Evolutionary conservation across 2,888 invertebrate genomes (phyloP).

Genomic region (Cephus sareptanus): DNA sequence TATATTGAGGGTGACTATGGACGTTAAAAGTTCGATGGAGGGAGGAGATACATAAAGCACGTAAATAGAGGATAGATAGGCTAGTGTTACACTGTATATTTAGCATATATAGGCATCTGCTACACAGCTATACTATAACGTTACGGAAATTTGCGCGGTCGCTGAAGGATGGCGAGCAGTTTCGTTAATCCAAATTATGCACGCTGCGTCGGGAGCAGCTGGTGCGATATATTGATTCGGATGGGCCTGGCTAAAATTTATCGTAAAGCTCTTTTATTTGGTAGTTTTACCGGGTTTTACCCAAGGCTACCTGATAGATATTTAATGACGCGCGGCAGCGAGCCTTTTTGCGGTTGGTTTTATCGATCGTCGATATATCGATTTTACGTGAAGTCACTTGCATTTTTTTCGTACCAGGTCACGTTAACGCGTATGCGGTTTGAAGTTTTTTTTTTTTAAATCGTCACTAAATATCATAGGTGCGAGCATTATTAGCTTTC

Average conservation of each 20-base stretch:
- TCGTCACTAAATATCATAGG: not conserved
- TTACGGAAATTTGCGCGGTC: not conserved
- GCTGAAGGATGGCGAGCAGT: not conserved
- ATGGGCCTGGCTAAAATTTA: not conserved
- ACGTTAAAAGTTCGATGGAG: not conserved
- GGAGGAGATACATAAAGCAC: not conserved
- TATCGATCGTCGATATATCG: not conserved
- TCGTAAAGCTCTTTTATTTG: not conserved
- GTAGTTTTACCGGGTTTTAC: not conserved
- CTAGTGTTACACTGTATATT: not conserved
- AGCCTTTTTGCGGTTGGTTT: not conserved
- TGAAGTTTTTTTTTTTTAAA: not conserved
- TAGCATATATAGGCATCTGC: not conserved
- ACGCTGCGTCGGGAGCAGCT: not conserved
- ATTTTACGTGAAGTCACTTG: not conserved
- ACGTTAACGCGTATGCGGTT: not conserved
- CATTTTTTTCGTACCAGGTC: not conserved
- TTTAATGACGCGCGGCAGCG: not conserved
- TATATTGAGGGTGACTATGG: not conserved
- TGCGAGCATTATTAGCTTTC: not conserved
- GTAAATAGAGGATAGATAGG: not conserved
- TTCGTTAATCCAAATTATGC: not conserved
- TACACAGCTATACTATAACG: not conserved
- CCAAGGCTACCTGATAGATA: not conserved
- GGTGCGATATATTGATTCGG: not conserved